These are phyloP conservation scores for Lycocerus yunnanus DNA, from an alignment of 2,888 invertebrate species.

Conservation along the genomic window DNA sequence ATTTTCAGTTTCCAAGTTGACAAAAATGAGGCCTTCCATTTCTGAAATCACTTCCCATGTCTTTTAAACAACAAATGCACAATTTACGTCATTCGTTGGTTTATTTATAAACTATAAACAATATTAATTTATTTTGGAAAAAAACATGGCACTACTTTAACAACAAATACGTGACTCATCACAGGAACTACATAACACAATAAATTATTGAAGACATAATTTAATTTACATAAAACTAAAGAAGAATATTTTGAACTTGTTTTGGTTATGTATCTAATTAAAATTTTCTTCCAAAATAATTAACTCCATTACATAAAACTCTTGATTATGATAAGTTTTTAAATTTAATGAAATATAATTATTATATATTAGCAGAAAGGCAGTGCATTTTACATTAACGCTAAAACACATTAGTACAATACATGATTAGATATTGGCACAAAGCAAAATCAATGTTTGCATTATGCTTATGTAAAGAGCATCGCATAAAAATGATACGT, in stretches of 20 bases:
- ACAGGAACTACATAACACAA: background rate
- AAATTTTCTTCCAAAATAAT: background rate
- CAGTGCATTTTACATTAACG: background rate
- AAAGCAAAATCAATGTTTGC: conserved; percentile 2
- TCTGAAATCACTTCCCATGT: background rate
- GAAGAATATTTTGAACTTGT: background rate
- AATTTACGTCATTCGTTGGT: background rate
- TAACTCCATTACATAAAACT: background rate
- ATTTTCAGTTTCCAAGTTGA: background rate
- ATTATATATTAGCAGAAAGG: background rate
- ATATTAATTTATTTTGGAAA: background rate
- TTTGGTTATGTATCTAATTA: background rate
- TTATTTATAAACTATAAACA: background rate
- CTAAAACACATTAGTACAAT: background rate
- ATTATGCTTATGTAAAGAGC: conserved; percentile 4
- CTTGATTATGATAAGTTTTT: background rate
- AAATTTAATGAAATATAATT: background rate
- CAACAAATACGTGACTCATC: background rate
- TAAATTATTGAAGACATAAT: background rate
- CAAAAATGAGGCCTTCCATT: background rate
- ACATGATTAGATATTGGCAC: background rate
- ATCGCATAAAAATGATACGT: conserved; percentile 4
- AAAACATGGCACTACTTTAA: background rate
- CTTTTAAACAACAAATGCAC: background rate
- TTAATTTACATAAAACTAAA: background rate